Evolutionary conservation across 2,888 invertebrate species (phyloP).

Genomic region (Philonicus albiceps): DNA sequence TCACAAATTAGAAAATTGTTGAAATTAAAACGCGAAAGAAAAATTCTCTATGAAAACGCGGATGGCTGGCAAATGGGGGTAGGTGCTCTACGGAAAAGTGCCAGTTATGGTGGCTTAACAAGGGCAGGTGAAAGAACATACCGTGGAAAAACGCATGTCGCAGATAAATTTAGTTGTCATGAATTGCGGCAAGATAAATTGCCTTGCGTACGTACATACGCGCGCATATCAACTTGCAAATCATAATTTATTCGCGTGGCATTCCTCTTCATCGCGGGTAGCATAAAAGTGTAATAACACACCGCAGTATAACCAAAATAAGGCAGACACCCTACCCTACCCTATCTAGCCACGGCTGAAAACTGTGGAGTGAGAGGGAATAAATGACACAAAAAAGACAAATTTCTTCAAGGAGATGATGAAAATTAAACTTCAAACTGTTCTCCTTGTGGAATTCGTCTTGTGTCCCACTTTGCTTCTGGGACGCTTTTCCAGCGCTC

Average conservation of each 20-base stretch:
- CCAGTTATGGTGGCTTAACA: background rate
- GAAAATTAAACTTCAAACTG: slow-evolving; percentile 34
- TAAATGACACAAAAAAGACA: slow-evolving; percentile 25
- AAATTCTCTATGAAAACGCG: background rate
- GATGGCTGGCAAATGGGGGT: background rate
- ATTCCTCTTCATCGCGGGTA: slow-evolving; percentile 39
- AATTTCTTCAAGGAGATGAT: slow-evolving; percentile 30
- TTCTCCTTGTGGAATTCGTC: background rate
- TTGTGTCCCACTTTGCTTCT: background rate
- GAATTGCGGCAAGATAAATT: slow-evolving; percentile 32
- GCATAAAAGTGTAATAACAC: background rate
- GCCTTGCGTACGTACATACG: background rate
- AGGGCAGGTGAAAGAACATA: background rate
- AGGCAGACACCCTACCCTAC: background rate
- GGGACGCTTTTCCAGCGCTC: background rate
- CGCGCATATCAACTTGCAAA: slow-evolving; percentile 36
- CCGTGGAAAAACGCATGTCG: slow-evolving; percentile 4
- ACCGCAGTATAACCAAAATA: background rate
- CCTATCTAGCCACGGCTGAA: background rate
- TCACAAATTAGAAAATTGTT: background rate
- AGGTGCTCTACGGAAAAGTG: background rate
- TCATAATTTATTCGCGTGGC: slow-evolving; percentile 41
- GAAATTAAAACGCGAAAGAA: background rate
- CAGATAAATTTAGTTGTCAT: slow-evolving; percentile 27
- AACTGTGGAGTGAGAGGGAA: background rate